A percentile compares a stretch with the other conserved stretches of the same genome.
Conservation (phyloP, 1,140 invertebrate species). For the Heliothis virescens region DNA sequence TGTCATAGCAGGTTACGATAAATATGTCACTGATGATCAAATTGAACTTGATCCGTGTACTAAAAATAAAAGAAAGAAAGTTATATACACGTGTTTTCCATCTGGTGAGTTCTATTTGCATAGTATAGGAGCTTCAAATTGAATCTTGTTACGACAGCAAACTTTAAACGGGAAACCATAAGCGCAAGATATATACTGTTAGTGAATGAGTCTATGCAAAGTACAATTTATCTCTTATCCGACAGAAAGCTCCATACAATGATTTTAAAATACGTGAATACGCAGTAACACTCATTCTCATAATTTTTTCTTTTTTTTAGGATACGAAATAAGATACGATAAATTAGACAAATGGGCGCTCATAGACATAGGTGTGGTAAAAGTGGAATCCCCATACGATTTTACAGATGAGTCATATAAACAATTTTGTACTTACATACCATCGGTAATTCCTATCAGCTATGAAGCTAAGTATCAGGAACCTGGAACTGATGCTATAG, state of each 20-base stretch:
- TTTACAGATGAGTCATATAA: constrained; percentile 27
- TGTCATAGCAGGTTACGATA: constrained; percentile 31
- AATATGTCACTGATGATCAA: constrained; percentile 41
- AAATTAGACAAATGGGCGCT: constrained; percentile 37
- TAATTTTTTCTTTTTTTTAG: constrained; percentile 9
- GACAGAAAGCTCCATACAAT: too few species aligned
- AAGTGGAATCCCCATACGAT: constrained; percentile 45
- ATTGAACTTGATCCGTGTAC: constrained; percentile 35
- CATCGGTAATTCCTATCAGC: constrained; percentile 26
- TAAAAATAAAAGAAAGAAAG: constrained; percentile 23
- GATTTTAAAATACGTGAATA: too few species aligned
- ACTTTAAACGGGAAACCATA: too few species aligned
- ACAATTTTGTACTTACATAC: constrained; percentile 21
- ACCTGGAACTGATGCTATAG: constrained; percentile 28
- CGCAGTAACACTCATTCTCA: neutral
- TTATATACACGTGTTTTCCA: constrained; percentile 24
- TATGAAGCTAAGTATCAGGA: constrained; percentile 40
- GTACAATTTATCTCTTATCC: too few species aligned
- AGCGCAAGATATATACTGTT: too few species aligned
- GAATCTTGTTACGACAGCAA: too few species aligned
- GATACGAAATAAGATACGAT: constrained; percentile 3
- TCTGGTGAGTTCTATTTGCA: neutral
- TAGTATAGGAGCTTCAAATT: neutral
- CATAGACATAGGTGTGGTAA: constrained; percentile 46
- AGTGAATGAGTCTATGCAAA: too few species aligned